Evolutionary conservation across 2,888 invertebrate genomes (phyloP), one percentile per base, ranked within the genome.

Genomic region (Cheilosia grossa): DNA sequence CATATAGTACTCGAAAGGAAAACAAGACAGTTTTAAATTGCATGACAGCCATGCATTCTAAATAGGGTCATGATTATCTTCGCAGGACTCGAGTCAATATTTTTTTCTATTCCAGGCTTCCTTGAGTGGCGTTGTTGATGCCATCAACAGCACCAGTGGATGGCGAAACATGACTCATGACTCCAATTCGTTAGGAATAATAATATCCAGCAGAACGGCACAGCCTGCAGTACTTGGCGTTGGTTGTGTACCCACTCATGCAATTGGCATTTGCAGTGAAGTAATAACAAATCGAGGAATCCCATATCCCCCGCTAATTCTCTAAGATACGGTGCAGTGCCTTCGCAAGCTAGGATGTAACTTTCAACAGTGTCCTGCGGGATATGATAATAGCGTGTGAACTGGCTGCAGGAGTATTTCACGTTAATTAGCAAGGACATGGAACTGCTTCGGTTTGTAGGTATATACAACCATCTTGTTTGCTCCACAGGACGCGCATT

Each of bases 41-140:
- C 79, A 79, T 69, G 79, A 82, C 73, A 82, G 73, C 67, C 63
- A 82, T 82, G 82, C 82, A 82, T 82, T 79, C 51, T 82, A 79
- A 82, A 82, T 82, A 79, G 37, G 82, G 69, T 82, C 63, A 67
- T 79, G 73, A 82, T 79, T 37, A 37, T 63, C 73, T 73, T 73
- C 64, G 42, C 69, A 72, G 54, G 59, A 78, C 72, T 78, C 59
- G 37, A 72, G 44, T 72, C 59, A 70, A 53, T 54, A 33, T 64
- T 77, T 44, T 37, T 13, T 63, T 58, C 42, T 69, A 40, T 79
- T 63, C 40, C 17, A 15, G 27, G 37, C 27, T 79, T 75, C 64
- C 66, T 78, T 78, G 77, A 82, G 82, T 67, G 78, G 78, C 61
- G 77, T 70, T 77, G 75, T 75, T 67, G 61, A 42, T 63, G 61